Base-by-base conservation (phyloP, 2,797 vertebrate genomes). In the Bradypus variegatus region DNA sequence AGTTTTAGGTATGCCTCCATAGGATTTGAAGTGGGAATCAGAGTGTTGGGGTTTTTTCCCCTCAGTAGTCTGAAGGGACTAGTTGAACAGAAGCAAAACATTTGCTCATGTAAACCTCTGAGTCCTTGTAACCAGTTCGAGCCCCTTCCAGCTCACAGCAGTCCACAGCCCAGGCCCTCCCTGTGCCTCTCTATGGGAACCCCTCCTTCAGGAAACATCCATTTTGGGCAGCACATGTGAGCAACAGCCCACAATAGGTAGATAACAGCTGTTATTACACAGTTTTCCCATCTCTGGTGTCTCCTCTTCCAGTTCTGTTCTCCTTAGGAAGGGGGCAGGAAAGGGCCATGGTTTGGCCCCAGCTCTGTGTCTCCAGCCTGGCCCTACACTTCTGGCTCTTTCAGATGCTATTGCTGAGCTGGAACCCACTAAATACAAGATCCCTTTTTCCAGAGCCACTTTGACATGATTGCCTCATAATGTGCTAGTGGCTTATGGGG, bases 1-100 rank as follows among this genome's bases (percentile, higher is more conserved):
- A n/a, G 67, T 90, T 65, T 94, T n/a, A 72, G 93, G 87, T 78
- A 75, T 90, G 67, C 88, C 60, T 91, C n/a, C 65, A 27, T 65
- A 36, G 36, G 89, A 90, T 80, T 93, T 95, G 78, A 91, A 58
- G 69, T 81, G 77, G 77, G 65, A 93, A 92, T 69, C 53, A 45
- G 50, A 27, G 36, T 65, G 38, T n/a, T 41, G 1, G 27, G 27
- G 1, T 33, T 75, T 78, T 85, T 77, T 81, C 77, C 69, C 41
- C 41, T 45, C 41, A 45, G 41, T 45, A 45, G 41, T 8, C 41
- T 45, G 41, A 55, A 16, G 62, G 41, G 50, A 73, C 69, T 62
- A 33, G 21, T 3, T 38, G 16, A 86, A 45, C 48, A 65, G 41
- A 64, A 55, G 67, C 14, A 60, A 79, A 60, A 92, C 58, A 79